A percentile compares a stretch with the other conserved stretches of the same genome.
phyloP scores from a whole-genome alignment of 2,113 vertebrate species.

The Hydrolagus affinis region DNA sequence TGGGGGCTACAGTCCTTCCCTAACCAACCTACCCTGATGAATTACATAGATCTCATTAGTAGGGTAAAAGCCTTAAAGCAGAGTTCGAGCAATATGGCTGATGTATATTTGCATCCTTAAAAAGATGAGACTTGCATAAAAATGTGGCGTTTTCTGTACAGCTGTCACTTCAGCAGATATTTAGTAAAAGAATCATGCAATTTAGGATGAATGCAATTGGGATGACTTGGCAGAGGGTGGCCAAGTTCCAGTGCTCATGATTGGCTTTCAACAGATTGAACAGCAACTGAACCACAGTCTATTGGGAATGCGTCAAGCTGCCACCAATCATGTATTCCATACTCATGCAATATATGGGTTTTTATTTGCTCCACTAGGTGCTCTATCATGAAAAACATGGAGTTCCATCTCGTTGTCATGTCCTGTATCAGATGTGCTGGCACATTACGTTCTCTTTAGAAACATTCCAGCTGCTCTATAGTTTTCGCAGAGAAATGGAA shows the following conservation, averaged over 20 bases:
- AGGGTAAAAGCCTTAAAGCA: not conserved
- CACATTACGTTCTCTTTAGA: slow-evolving; percentile 29
- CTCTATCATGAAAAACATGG: slow-evolving; percentile 29
- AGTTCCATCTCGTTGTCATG: slow-evolving; percentile 20
- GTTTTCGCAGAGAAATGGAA: slow-evolving; percentile 27
- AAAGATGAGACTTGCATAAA: not conserved
- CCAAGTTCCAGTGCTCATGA: slow-evolving; percentile 5
- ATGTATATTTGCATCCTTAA: not conserved
- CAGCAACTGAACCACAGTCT: slow-evolving; percentile 15
- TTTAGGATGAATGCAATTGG: not conserved
- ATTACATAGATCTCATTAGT: not conserved
- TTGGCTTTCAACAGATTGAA: not conserved
- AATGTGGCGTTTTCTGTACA: not conserved
- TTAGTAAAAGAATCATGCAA: not conserved
- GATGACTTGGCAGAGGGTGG: not conserved
- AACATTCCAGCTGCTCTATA: slow-evolving; percentile 28
- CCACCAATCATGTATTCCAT: slow-evolving; percentile 13
- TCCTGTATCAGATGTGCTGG: slow-evolving; percentile 23
- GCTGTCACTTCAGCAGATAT: not conserved
- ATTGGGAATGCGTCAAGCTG: not conserved
- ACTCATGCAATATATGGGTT: not conserved
- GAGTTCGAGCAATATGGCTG: not conserved
- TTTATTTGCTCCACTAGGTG: slow-evolving; percentile 31
- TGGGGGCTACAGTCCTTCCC: too few relatives aligned
- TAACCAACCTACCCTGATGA: not conserved